Base-by-base conservation (phyloP, 2,113 vertebrate genomes). In the Elephantulus edwardii region DNA sequence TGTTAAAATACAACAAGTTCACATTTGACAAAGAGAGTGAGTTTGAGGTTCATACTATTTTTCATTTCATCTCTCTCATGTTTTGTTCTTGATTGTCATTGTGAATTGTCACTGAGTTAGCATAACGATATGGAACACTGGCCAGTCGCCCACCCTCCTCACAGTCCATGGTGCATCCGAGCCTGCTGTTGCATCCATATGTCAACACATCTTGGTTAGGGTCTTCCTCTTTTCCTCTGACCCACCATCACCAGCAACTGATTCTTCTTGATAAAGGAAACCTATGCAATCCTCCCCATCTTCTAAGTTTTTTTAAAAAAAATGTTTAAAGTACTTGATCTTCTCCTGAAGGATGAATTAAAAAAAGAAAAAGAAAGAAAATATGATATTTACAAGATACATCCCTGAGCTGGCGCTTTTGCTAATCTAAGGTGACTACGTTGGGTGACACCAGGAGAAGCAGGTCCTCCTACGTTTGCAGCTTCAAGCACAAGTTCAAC, bases 301-400 rank as follows among this genome's bases (percentile, higher is more conserved):
- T 26, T n/a, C 30, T 62, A 62, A 62, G 30, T 68, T 35, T 72
- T 81, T 71, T 77, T 86, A 83, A 92, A 80, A 83, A 92, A 80
- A 70, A 58, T 48, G 70, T 42, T 48, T 60, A 14, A 66, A 74
- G 50, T 40, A 68, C 52, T 88, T 76, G 58, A 58, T 44, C 64
- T 76, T 86, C 33, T 48, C 54, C 54, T 88, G 71, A 90, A 76
- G 75, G 82, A 81, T 8, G 35, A 56, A 60, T 77, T 44, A 88
- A 54, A 50, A 76, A 22, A 56, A 1, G 44, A 8, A 33, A 91
- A 84, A 50, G 30, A 35, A 80, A 83, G 17, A 28, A 62, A 91
- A 52, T 46, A 5, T 33, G 4, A 64, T 56, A 76, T 72, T 30
- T 30, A 26, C 78, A 81, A 71, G 24, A 28, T 0, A 0, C 30